These are phyloP conservation scores for Sylvicapra grimmia DNA, from an alignment of 2,113 vertebrate species.

Conservation along the genomic window DNA sequence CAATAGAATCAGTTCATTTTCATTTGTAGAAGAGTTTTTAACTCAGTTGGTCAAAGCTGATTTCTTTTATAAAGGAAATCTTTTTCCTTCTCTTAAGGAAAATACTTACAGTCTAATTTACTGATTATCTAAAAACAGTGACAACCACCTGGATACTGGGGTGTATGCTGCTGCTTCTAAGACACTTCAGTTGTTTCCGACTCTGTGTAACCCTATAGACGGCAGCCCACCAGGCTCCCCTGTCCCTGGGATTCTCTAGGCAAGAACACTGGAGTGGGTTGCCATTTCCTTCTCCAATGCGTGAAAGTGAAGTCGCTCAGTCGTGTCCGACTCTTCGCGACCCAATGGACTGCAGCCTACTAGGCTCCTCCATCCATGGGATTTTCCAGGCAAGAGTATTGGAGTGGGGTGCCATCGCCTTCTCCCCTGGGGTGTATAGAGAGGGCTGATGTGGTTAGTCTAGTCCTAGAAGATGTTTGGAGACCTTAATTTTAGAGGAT, in stretches of 20 bases:
- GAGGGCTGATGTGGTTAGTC: neutral
- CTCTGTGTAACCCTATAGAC: too few relatives aligned
- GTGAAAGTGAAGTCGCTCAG: too few relatives aligned
- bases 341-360: too few relatives aligned
- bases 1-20: neutral
- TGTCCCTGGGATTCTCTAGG: too few relatives aligned
- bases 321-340: too few relatives aligned
- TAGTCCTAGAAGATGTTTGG: neutral
- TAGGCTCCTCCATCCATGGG: too few relatives aligned
- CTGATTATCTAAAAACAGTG: neutral
- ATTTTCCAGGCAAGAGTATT: too few relatives aligned
- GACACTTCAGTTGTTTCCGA: too few relatives aligned
- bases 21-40: neutral
- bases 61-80: neutral
- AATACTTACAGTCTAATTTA: neutral
- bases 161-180: neutral
- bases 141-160: neutral
- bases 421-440: neutral
- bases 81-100: neutral
- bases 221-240: too few relatives aligned
- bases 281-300: too few relatives aligned
- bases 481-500: neutral
- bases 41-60: neutral
- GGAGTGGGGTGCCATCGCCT: too few relatives aligned
- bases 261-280: too few relatives aligned